Evolutionary conservation across 2,888 invertebrate species (phyloP).

Genomic region (Rutpela maculata): DNA sequence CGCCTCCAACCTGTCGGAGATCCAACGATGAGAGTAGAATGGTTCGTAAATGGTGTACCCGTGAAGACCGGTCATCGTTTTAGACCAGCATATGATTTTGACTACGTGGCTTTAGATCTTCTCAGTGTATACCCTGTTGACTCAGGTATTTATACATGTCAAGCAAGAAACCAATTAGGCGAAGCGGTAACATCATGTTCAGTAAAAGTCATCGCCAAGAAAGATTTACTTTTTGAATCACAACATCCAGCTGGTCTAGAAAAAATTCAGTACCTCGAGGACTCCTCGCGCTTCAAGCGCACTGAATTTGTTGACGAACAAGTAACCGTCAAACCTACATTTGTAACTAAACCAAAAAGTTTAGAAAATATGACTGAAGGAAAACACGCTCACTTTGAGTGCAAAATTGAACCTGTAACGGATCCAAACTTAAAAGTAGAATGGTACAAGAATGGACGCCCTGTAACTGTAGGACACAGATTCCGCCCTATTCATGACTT

Average conservation of each 20-base stretch:
- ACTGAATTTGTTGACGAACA: conserved; percentile 88
- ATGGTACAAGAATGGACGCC: conserved; percentile 97
- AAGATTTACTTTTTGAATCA: conserved; percentile 90
- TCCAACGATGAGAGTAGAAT: conserved; percentile 93
- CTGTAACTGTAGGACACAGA: conserved; percentile 94
- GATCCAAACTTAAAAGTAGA: conserved; percentile 97
- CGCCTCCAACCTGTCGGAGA: conserved; percentile 93
- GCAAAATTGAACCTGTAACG: conserved; percentile 96
- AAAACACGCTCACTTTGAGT: conserved; percentile 97
- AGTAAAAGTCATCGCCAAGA: conserved; percentile 91
- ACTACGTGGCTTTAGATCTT: conserved; percentile 97
- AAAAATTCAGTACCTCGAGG: conserved; percentile 94
- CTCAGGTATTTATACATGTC: conserved; percentile 96
- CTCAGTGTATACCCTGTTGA: conserved; percentile 98
- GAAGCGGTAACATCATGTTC: conserved; percentile 96
- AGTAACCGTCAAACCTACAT: conserved; percentile 88
- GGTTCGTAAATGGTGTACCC: conserved; percentile 96
- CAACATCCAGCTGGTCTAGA: conserved; percentile 94
- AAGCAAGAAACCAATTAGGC: conserved; percentile 95
- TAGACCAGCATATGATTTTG: conserved; percentile 96
- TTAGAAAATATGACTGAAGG: conserved; percentile 91
- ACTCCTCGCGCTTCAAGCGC: conserved; percentile 89
- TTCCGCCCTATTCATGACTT: conserved; percentile 98
- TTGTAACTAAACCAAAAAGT: conserved; percentile 91
- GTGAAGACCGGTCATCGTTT: conserved; percentile 95